These are phyloP conservation scores for Pseudomyrmex gracilis DNA, from an alignment of 1,140 invertebrate genomes.

Conservation along the genomic window DNA sequence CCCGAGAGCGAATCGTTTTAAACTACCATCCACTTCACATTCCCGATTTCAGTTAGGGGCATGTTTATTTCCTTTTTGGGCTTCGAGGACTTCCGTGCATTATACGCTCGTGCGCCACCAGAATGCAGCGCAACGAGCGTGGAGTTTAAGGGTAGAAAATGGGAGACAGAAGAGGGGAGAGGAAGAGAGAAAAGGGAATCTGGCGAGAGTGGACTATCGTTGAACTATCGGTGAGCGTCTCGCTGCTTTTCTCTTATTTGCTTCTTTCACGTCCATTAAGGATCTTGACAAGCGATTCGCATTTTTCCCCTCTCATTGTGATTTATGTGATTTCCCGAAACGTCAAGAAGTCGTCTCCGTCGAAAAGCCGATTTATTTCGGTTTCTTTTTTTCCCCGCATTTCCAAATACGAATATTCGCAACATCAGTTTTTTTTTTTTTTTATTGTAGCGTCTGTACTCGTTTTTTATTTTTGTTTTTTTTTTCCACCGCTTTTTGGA, in stretches of 20 bases:
- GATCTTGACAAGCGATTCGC: slow-evolving; percentile 59
- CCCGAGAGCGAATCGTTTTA: slow-evolving; percentile 77
- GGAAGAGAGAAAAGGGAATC: slow-evolving; percentile 46
- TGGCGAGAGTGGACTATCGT: slow-evolving; percentile 53
- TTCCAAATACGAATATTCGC: background rate
- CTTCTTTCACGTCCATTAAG: slow-evolving; percentile 67
- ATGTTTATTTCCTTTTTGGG: slow-evolving; percentile 80
- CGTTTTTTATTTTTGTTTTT: too few species aligned
- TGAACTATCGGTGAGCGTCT: slow-evolving; percentile 61
- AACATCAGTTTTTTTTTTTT: background rate
- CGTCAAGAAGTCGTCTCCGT: slow-evolving; percentile 1
- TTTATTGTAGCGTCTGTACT: slow-evolving; percentile 7
- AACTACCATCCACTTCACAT: slow-evolving; percentile 81
- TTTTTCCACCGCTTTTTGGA: too few species aligned
- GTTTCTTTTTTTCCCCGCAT: background rate
- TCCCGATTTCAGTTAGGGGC: slow-evolving; percentile 80
- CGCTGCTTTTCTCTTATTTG: slow-evolving; percentile 57
- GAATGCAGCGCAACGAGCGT: slow-evolving; percentile 66
- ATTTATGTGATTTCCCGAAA: slow-evolving; percentile 49
- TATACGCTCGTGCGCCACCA: slow-evolving; percentile 63
- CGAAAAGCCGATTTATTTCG: slow-evolving; percentile 13
- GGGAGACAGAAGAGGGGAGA: background rate
- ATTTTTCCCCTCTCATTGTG: slow-evolving; percentile 52
- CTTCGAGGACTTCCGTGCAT: slow-evolving; percentile 55
- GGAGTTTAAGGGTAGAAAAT: background rate